phyloP scores from a whole-genome alignment of 2,888 invertebrate genomes.

The Drosophila prolongata region DNA sequence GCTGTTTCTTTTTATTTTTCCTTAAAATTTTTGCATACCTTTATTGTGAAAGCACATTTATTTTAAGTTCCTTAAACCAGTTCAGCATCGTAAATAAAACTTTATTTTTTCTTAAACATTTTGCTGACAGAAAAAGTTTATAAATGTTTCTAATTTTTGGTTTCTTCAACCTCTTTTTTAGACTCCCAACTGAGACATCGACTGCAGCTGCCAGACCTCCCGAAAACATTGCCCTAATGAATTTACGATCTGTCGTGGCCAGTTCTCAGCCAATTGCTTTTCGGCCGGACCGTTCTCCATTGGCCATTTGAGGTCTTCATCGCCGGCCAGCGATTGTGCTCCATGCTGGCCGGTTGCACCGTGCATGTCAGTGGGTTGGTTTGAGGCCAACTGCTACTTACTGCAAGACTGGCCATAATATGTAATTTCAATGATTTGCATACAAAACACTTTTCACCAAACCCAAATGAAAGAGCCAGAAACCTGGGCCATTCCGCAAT shows the following conservation, averaged over 20 bases:
- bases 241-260: slow-evolving; percentile 72
- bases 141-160: not conserved
- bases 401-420: slow-evolving; percentile 74
- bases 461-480: slow-evolving; percentile 59
- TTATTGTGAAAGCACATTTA: not conserved
- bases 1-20: no score
- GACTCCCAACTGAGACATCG: slow-evolving; percentile 36
- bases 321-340: slow-evolving; percentile 32
- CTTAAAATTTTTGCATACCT: no score
- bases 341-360: slow-evolving; percentile 33
- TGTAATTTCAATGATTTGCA: slow-evolving; percentile 79
- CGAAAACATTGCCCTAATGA: slow-evolving; percentile 57
- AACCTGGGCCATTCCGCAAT: slow-evolving; percentile 17
- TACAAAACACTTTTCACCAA: slow-evolving; percentile 80
- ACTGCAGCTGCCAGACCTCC: slow-evolving; percentile 40
- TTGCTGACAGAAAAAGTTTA: not conserved
- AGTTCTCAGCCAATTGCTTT: slow-evolving; percentile 41
- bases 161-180: not conserved
- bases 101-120: not conserved
- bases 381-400: slow-evolving; percentile 77
- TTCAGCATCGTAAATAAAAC: slow-evolving; percentile 1
- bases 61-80: not conserved
- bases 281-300: slow-evolving; percentile 14
- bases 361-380: slow-evolving; percentile 69
- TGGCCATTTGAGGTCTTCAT: slow-evolving; percentile 52